Percentiles rank a stretch among this genome's conserved stretches.
Evolutionary conservation across 2,888 invertebrate species (phyloP).

Genomic region (Caenorhabditis japonica): DNA sequence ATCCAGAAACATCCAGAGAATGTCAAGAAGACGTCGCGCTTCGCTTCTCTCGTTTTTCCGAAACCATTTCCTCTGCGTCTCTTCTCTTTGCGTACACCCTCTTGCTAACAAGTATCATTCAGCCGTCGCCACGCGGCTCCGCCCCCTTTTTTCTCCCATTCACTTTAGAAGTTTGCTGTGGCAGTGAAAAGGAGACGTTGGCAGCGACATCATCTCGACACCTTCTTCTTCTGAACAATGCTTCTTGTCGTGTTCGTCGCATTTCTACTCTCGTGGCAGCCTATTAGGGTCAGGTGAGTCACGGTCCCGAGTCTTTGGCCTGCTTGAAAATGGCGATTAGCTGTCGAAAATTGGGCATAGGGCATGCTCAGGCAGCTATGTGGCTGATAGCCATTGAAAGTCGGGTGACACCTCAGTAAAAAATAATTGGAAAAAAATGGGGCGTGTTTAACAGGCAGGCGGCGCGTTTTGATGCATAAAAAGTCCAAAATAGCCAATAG

Average conservation of each 20-base stretch:
- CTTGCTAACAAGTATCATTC: conserved; percentile 44
- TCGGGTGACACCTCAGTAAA: background rate
- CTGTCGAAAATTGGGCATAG: background rate
- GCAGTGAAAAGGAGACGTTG: conserved; percentile 14
- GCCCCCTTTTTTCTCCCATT: conserved; percentile 13
- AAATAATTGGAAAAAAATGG: background rate
- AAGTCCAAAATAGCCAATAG: too few relatives aligned
- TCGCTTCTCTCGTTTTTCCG: too few relatives aligned
- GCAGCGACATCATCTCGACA: conserved; percentile 10
- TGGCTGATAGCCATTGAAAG: too few relatives aligned
- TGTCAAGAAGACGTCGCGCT: too few relatives aligned
- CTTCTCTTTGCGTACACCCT: background rate
- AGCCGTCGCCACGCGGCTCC: conserved; percentile 11
- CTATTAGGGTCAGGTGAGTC: conserved; percentile 44
- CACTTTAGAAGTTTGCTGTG: background rate
- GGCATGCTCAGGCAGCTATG: too few relatives aligned
- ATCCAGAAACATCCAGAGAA: too few relatives aligned
- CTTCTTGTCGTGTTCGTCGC: conserved; percentile 29
- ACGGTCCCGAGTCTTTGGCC: background rate
- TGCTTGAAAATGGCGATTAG: background rate
- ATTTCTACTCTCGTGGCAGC: conserved; percentile 30
- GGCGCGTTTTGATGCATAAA: too few relatives aligned
- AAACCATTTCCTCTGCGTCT: conserved; percentile 2
- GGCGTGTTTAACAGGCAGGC: too few relatives aligned
- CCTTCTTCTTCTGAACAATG: conserved; percentile 1